Conservation (phyloP, 2,888 invertebrate species). For the Stenchaetothrips biformis region DNA sequence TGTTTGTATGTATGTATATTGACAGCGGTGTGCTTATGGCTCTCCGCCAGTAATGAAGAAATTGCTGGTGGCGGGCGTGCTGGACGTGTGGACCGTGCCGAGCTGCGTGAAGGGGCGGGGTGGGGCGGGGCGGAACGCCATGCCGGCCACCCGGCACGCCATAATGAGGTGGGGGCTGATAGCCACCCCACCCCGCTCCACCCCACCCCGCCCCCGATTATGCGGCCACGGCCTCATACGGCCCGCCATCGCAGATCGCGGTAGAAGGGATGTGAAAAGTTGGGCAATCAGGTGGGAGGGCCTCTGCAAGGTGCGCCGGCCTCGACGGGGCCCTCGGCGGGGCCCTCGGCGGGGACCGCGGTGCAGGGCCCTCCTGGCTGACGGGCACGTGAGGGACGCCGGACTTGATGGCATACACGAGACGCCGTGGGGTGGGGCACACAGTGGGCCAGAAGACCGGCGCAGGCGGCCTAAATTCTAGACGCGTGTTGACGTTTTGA, state of each 20-base stretch:
- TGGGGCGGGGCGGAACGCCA: background rate
- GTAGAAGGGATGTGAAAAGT: constrained; percentile 11
- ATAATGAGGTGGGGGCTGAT: background rate
- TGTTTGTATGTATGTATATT: background rate
- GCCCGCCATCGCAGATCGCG: background rate
- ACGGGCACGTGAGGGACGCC: no score
- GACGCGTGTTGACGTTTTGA: no score
- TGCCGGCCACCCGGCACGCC: constrained; percentile 7
- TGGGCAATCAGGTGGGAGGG: background rate
- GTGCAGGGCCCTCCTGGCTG: no score
- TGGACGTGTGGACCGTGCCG: no score
- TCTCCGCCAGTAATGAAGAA: constrained; percentile 5
- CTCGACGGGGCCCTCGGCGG: background rate
- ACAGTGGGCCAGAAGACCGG: no score
- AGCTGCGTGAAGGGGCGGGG: background rate
- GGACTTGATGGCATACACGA: no score
- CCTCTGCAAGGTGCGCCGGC: background rate
- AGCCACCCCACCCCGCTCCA: background rate
- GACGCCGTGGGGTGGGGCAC: no score
- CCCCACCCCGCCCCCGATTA: background rate
- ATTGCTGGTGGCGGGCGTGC: background rate
- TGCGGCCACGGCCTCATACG: background rate
- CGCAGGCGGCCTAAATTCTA: no score
- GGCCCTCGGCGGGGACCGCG: no score
- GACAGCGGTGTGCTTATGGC: background rate